phyloP scores from a whole-genome alignment of 2,888 invertebrate species.

The Dynastes tityus region DNA sequence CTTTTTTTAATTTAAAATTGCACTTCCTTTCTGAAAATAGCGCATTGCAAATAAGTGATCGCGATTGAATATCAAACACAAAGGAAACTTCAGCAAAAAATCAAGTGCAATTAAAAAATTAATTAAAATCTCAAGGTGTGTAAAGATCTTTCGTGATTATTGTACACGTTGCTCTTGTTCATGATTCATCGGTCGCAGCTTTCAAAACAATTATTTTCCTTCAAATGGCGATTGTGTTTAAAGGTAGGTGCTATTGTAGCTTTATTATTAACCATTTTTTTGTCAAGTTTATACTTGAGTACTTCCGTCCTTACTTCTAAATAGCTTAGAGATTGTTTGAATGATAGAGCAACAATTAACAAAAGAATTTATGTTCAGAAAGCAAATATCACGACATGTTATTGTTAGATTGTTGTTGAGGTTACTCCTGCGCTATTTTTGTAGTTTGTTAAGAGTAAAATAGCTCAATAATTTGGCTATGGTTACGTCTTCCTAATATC shows the following conservation, averaged over 20 bases:
- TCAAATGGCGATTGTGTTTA: slow-evolving; percentile 64
- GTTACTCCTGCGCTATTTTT: not conserved
- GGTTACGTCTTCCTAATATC: no score
- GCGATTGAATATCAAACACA: not conserved
- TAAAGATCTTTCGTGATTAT: slow-evolving; percentile 10
- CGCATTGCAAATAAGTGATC: slow-evolving; percentile 6
- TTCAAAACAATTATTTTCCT: slow-evolving; percentile 29
- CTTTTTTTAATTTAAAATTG: slow-evolving; percentile 1
- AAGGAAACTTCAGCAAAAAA: slow-evolving; percentile 7
- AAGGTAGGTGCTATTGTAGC: slow-evolving; percentile 61
- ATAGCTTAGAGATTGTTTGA: not conserved
- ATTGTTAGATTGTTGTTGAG: not conserved
- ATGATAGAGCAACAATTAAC: not conserved
- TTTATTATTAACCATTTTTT: slow-evolving; percentile 7
- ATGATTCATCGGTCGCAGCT: slow-evolving; percentile 44
- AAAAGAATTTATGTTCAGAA: not conserved
- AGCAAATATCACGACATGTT: not conserved
- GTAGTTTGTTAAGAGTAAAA: no score
- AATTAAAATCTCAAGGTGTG: slow-evolving; percentile 24
- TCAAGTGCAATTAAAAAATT: slow-evolving; percentile 29
- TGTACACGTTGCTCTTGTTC: slow-evolving; percentile 18
- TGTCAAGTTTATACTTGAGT: slow-evolving; percentile 11
- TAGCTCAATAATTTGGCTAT: no score
- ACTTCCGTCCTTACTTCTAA: not conserved
- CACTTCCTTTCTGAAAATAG: slow-evolving; percentile 8